These are phyloP conservation scores for Halocynthia roretzi DNA, from an alignment of 23 tunicate genomes.

Conservation along the genomic window DNA sequence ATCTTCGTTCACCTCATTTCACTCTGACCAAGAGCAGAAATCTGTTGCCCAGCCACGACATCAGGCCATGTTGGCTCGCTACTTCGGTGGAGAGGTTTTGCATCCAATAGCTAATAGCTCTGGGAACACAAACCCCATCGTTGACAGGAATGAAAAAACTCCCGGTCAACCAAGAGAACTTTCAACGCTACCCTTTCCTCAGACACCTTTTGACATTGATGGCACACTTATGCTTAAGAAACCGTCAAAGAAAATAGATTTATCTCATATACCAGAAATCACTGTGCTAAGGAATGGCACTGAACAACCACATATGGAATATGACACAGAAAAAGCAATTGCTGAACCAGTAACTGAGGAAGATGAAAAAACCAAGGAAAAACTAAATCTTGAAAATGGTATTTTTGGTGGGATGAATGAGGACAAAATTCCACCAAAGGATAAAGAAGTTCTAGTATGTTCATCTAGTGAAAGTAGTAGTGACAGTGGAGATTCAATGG, in stretches of 20 bases:
- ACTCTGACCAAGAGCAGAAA: background rate
- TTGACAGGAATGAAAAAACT: background rate
- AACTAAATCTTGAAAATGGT: too few species aligned
- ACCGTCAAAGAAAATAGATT: background rate
- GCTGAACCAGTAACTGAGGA: too few species aligned
- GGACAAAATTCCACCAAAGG: too few species aligned
- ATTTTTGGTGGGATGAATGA: too few species aligned
- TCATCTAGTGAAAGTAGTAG: too few species aligned
- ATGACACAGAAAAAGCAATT: too few species aligned
- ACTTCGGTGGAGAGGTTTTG: constrained; percentile 17
- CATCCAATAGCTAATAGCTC: background rate
- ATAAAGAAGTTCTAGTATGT: too few species aligned
- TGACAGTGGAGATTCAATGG: too few species aligned
- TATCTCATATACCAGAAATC: constrained; percentile 13
- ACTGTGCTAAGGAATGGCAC: constrained; percentile 12
- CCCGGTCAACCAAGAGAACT: background rate
- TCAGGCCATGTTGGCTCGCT: constrained; percentile 25
- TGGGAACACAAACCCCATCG: background rate
- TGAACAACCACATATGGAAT: background rate
- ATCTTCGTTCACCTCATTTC: constrained; percentile 21
- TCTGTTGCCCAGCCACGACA: constrained; percentile 15
- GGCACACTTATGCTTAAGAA: background rate
- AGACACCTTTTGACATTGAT: background rate
- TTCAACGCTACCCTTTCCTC: background rate
- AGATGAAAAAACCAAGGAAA: too few species aligned